Evolutionary conservation across 2,797 vertebrate species (phyloP).

Genomic region (Scyliorhinus canicula): DNA sequence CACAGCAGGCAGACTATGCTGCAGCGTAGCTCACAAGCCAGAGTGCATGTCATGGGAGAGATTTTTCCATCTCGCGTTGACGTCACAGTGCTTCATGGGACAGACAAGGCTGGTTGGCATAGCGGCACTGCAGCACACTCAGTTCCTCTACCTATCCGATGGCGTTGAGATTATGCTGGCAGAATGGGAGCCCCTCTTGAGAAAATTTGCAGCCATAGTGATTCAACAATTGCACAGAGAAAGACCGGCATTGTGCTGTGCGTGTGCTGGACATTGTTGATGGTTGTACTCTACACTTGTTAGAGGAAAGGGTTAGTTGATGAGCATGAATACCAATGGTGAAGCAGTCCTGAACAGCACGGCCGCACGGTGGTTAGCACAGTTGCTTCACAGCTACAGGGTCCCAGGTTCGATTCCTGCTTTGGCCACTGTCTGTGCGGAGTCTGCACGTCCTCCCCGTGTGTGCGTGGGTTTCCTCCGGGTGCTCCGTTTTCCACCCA

Average conservation of each 20-base stretch:
- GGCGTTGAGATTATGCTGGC: not conserved
- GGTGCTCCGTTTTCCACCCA: too few species aligned
- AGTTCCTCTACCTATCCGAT: not conserved
- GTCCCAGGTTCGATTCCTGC: too few species aligned
- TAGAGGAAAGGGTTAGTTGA: not conserved
- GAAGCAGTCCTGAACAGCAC: not conserved
- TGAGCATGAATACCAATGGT: not conserved
- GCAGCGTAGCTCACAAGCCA: not conserved
- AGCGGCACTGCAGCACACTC: not conserved
- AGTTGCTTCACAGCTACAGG: too few species aligned
- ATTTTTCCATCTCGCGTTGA: too few species aligned
- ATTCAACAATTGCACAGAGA: not conserved
- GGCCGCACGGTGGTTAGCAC: too few species aligned
- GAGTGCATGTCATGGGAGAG: not conserved
- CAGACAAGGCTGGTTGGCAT: not conserved
- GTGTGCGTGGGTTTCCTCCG: too few species aligned
- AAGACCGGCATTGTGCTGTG: too few species aligned
- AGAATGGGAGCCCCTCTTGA: not conserved
- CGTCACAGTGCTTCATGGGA: not conserved
- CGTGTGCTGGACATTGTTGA: not conserved
- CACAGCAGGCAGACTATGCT: not conserved
- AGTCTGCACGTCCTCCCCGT: too few species aligned
- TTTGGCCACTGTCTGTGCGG: too few species aligned
- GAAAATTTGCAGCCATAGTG: too few species aligned
- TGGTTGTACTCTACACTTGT: not conserved